These are phyloP conservation scores for Megaceryle maxima DNA, from an alignment of 2,113 vertebrate genomes.

Conservation along the genomic window DNA sequence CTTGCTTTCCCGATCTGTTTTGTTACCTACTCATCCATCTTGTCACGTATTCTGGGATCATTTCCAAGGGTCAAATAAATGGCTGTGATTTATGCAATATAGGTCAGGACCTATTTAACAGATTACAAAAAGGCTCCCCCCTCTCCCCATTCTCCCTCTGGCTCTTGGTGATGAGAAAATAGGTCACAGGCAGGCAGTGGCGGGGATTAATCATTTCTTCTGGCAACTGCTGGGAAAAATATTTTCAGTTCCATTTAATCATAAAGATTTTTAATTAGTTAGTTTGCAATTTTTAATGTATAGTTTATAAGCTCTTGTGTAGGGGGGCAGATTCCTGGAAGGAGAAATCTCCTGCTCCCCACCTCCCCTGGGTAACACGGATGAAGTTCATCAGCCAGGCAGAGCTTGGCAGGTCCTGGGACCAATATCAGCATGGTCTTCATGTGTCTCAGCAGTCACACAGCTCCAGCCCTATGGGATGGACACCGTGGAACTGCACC, in stretches of 20 bases:
- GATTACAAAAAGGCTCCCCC: slow-evolving; percentile 7
- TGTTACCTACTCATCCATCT: slow-evolving; percentile 30
- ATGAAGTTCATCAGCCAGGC: neutral
- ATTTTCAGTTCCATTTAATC: slow-evolving; percentile 75
- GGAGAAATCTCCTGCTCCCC: neutral
- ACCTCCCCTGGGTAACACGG: neutral
- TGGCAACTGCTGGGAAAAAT: slow-evolving; percentile 69
- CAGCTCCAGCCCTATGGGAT: neutral
- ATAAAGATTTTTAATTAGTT: slow-evolving; percentile 78
- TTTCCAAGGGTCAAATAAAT: slow-evolving; percentile 58
- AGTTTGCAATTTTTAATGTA: slow-evolving; percentile 49
- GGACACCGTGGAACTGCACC: neutral
- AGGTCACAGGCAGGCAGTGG: slow-evolving; percentile 71
- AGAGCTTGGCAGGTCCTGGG: neutral
- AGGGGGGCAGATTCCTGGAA: slow-evolving; percentile 7
- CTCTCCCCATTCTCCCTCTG: neutral
- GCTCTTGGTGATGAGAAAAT: slow-evolving; percentile 67
- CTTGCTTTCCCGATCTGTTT: slow-evolving; percentile 16
- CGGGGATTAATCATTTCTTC: slow-evolving; percentile 74
- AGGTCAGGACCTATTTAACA: slow-evolving; percentile 73
- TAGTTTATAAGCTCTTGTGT: slow-evolving; percentile 7
- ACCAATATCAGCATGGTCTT: neutral
- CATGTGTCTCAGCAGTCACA: neutral
- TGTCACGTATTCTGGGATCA: slow-evolving; percentile 14
- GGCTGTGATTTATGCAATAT: slow-evolving; percentile 61